Conservation (phyloP, 92 coral and sea anemone genomes). For the Nematostella vectensis region DNA sequence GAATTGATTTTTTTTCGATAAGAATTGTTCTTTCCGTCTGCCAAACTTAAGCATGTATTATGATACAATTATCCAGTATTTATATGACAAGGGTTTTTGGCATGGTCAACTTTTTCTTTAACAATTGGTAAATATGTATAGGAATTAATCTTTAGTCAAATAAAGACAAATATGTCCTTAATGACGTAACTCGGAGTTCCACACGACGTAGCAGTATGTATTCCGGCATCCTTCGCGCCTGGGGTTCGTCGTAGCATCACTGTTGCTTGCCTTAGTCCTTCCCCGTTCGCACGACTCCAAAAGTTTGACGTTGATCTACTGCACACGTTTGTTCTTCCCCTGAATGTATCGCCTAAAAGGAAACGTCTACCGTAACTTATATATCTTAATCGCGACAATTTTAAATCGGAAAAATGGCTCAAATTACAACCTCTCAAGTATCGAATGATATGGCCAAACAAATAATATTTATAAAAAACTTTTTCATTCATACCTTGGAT, state of each 20-base stretch:
- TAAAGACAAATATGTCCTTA: conserved; percentile 22
- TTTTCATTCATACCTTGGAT: conserved; percentile 17
- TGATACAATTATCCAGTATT: no score
- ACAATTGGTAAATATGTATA: no score
- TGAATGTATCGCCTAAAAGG: conserved; percentile 15
- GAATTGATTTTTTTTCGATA: no score
- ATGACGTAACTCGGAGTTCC: conserved; percentile 26
- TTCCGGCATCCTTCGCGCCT: conserved; percentile 29
- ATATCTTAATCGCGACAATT: no score
- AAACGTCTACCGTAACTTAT: neutral
- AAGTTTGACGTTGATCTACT: conserved; percentile 15
- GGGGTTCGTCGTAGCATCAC: conserved; percentile 22
- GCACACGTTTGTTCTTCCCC: conserved; percentile 21
- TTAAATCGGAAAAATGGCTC: no score
- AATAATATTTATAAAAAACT: no score
- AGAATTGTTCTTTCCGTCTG: no score
- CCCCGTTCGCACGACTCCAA: conserved; percentile 33
- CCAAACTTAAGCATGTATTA: no score
- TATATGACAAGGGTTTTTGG: no score
- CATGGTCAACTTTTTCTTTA: no score
- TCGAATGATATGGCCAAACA: neutral
- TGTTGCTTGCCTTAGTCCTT: conserved; percentile 29
- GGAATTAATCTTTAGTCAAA: no score
- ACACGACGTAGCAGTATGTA: conserved; percentile 34
- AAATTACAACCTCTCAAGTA: no score